Conservation (phyloP, 2,888 invertebrate genomes). For the Altica lythri region DNA sequence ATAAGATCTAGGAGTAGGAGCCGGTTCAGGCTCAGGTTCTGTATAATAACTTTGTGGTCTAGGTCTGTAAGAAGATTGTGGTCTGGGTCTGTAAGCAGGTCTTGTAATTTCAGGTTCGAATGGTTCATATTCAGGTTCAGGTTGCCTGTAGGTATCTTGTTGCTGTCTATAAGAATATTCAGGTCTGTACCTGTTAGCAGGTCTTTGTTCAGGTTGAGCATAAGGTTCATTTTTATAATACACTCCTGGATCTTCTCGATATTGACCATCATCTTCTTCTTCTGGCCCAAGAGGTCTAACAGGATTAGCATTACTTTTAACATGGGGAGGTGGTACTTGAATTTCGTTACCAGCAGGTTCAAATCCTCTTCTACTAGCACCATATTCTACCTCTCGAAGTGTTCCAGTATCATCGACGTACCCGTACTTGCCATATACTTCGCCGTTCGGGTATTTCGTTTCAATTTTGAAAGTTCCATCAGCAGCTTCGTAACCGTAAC, state of each 20-base stretch:
- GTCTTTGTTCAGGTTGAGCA: slow-evolving; percentile 31
- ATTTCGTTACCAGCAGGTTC: slow-evolving; percentile 78
- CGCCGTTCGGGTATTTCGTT: slow-evolving; percentile 81
- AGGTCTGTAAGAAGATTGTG: slow-evolving; percentile 36
- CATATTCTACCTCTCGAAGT: slow-evolving; percentile 81
- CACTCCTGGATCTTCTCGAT: slow-evolving; percentile 80
- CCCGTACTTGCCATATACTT: slow-evolving; percentile 89
- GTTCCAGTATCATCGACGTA: slow-evolving; percentile 80
- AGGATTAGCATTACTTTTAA: slow-evolving; percentile 57
- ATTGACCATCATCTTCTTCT: slow-evolving; percentile 84
- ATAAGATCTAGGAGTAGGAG: too few relatives aligned
- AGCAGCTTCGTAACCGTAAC: slow-evolving; percentile 85
- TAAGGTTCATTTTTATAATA: slow-evolving; percentile 71
- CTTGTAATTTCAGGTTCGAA: slow-evolving; percentile 35
- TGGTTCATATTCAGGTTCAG: slow-evolving; percentile 43
- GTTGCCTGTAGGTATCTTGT: slow-evolving; percentile 31
- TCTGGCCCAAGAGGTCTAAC: slow-evolving; percentile 60
- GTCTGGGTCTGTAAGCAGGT: slow-evolving; percentile 49
- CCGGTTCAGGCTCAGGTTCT: slow-evolving; percentile 6
- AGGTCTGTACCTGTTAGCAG: slow-evolving; percentile 33
- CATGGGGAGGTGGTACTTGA: slow-evolving; percentile 81
- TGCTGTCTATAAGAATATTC: slow-evolving; percentile 38
- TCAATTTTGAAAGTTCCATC: slow-evolving; percentile 88
- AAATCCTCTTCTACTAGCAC: slow-evolving; percentile 80
- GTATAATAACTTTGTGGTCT: slow-evolving; percentile 43